Base-by-base conservation (phyloP, 2,113 vertebrate species). In the Penelope pileata region DNA sequence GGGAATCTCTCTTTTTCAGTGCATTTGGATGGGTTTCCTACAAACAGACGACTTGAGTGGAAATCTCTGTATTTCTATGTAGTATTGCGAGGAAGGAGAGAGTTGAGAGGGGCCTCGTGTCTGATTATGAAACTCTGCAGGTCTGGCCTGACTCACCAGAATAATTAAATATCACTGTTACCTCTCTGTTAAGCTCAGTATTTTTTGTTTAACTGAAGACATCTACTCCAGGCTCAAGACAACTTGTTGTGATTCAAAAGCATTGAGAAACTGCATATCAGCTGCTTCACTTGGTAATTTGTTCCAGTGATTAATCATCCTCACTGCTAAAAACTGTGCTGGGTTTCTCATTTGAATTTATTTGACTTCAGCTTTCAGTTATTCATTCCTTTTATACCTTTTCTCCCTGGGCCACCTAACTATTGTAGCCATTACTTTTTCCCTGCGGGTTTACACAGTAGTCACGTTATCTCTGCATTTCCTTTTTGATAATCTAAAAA, bases 311-410 rank as follows among this genome's bases (percentile, higher is more conserved):
- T 90, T 91, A 79, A 96, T 81, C 67, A 85, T 80, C 40, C 60
- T 86, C 54, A 58, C 50, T 62, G n/a, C 29, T 90, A 60, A 93
- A 89, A 88, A 47, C 64, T 40, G 1, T 38, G 76, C 47, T 85
- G 48, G 29, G 36, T 81, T 96, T 91, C 72, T 85, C 68, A 51
- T 85, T 85, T 74, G 64, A 85, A 56, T 90, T 64, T 62, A 74
- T 86, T 74, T 64, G 51, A 16, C 42, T 90, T 74, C 63, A 83
- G 51, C 32, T 83, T 96, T 85, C 56, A 77, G 32, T 64, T 90
- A 67, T 81, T 93, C 38, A 43, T 87, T 93, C 66, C 60, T 93
- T 93, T 89, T 62, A 76, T 38, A 86, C 9, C 7, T 70, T 93
- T 69, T 58, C 47, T 15, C 13, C 24, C 47, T 45, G 9, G 90